These are phyloP conservation scores for Drosophila nikananu DNA, from an alignment of 1,140 invertebrate species.

Conservation along the genomic window DNA sequence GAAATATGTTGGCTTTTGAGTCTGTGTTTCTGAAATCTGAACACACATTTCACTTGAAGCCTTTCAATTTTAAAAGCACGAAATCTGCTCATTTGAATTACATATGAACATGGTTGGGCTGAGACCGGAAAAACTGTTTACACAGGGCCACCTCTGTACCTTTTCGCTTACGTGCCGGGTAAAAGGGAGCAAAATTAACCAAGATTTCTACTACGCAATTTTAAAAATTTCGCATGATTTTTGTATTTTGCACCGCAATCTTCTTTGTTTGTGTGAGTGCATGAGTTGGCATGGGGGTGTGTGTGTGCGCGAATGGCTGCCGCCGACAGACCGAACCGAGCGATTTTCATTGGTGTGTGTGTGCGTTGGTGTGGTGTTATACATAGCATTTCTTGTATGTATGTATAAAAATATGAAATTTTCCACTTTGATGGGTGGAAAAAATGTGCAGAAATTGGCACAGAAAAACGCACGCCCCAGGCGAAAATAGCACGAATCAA, in stretches of 20 bases:
- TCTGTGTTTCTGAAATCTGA: conserved; percentile 27
- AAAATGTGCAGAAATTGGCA: conserved; percentile 29
- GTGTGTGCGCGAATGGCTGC: conserved; percentile 71
- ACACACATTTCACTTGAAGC: conserved; percentile 30
- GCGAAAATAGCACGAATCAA: conserved; percentile 12
- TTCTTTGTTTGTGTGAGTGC: conserved; percentile 51
- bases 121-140: conserved; percentile 28
- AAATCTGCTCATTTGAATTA: background rate
- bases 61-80: background rate
- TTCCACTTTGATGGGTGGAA: conserved; percentile 64
- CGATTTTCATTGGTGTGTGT: conserved; percentile 33
- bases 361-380: conserved; percentile 78
- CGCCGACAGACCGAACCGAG: conserved; percentile 39
- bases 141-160: conserved; percentile 2
- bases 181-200: conserved; percentile 18
- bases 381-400: conserved; percentile 84
- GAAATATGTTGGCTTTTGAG: conserved; percentile 51
- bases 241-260: conserved; percentile 83
- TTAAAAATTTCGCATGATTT: conserved; percentile 78
- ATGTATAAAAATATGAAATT: conserved; percentile 84
- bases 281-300: conserved; percentile 45
- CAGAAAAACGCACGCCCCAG: conserved; percentile 13
- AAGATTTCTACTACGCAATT: conserved; percentile 74
- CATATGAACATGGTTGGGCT: too few species aligned
- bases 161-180: background rate